Evolutionary conservation across 2,113 vertebrate genomes (phyloP).

Genomic region (Eulemur rufifrons): DNA sequence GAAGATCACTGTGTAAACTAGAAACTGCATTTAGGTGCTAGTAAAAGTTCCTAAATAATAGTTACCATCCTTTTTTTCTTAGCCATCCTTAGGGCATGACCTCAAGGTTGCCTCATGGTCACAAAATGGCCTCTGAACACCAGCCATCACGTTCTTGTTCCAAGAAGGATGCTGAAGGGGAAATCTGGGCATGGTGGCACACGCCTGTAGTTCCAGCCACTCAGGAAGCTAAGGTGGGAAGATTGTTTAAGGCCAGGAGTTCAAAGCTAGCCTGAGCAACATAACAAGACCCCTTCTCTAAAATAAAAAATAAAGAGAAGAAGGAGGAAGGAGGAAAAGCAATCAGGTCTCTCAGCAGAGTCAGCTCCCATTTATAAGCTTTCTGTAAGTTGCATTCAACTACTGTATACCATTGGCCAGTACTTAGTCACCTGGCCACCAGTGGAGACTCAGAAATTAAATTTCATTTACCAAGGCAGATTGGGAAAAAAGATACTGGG

Average conservation of each 20-base stretch:
- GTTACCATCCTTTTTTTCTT: neutral
- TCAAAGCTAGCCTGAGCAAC: too few relatives aligned
- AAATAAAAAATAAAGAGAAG: too few relatives aligned
- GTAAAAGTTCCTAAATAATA: neutral
- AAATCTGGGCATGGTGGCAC: too few relatives aligned
- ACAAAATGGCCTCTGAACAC: neutral
- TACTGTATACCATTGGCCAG: neutral
- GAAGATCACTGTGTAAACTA: neutral
- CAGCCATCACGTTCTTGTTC: neutral
- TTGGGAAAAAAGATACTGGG: neutral
- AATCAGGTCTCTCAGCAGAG: neutral
- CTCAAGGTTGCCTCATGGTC: neutral
- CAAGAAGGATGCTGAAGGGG: neutral
- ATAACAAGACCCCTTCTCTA: too few relatives aligned
- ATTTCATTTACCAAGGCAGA: neutral
- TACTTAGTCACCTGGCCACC: neutral
- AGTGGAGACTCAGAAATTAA: neutral
- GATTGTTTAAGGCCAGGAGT: too few relatives aligned
- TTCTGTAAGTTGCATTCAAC: neutral
- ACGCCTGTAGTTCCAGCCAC: too few relatives aligned
- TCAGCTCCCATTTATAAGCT: neutral
- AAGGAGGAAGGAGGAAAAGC: neutral
- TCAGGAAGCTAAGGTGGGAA: too few relatives aligned
- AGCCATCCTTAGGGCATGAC: neutral
- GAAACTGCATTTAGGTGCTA: neutral